Conservation (phyloP, 2,113 vertebrate genomes). For the Anhinga anhinga region DNA sequence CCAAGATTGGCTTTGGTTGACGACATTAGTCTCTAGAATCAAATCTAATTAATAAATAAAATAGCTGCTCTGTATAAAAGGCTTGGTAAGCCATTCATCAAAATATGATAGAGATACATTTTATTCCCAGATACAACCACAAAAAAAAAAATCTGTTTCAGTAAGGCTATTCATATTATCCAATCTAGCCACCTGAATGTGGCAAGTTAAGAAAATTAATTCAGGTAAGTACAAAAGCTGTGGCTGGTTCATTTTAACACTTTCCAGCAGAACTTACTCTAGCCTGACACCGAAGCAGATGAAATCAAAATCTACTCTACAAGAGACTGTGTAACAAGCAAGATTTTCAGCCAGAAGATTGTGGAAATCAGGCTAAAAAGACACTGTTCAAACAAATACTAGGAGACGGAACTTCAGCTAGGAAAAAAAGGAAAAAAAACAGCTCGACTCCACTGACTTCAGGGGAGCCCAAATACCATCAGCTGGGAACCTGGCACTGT, state of each 20-base stretch:
- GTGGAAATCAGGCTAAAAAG: neutral
- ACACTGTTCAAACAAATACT: neutral
- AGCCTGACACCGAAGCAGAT: neutral
- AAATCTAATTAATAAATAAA: neutral
- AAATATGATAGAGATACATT: neutral
- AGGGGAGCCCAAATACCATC: neutral
- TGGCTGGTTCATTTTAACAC: neutral
- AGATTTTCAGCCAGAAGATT: neutral
- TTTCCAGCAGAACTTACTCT: neutral
- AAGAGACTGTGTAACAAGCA: neutral
- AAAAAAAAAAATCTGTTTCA: neutral
- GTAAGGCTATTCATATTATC: neutral
- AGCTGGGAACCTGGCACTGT: neutral
- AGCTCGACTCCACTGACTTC: neutral
- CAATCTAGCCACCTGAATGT: neutral
- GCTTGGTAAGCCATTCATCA: neutral
- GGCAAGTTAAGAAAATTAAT: neutral
- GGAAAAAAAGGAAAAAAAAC: neutral
- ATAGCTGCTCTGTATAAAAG: neutral
- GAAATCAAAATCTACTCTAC: neutral
- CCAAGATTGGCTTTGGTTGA: neutral
- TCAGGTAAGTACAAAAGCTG: neutral
- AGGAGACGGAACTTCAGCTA: neutral
- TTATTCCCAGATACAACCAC: neutral
- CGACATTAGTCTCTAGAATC: neutral